These are phyloP conservation scores for Empis livida DNA, from an alignment of 2,888 invertebrate species.

Conservation along the genomic window DNA sequence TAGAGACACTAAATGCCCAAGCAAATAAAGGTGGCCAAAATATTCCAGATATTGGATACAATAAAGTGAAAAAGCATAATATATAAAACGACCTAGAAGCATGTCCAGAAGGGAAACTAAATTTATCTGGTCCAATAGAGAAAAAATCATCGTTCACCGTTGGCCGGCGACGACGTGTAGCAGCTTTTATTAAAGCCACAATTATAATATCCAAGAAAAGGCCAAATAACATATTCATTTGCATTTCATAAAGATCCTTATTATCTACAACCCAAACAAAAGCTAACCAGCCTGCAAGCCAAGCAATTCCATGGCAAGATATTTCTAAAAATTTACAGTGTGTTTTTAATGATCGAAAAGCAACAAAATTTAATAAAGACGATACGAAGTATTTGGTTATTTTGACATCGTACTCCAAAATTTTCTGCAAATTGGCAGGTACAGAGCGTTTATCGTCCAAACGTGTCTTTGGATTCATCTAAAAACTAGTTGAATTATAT, in stretches of 20 bases:
- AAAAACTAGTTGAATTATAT: too few species aligned
- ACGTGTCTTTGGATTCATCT: background rate
- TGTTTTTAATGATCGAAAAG: conserved; percentile 23
- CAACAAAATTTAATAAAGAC: conserved; percentile 22
- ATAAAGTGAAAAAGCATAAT: conserved; percentile 53
- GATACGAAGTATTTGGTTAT: conserved; percentile 24
- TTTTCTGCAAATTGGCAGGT: conserved; percentile 6
- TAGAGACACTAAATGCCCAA: conserved; percentile 61
- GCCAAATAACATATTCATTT: conserved; percentile 71
- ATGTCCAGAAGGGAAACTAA: conserved; percentile 89
- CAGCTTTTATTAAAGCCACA: conserved; percentile 65
- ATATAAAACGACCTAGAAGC: conserved; percentile 72
- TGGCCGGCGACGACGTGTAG: conserved; percentile 65
- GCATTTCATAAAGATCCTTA: conserved; percentile 57
- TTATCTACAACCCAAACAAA: conserved; percentile 65
- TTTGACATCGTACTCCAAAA: conserved; percentile 25
- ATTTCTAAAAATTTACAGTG: conserved; percentile 39
- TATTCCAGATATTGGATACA: conserved; percentile 48
- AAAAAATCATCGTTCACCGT: conserved; percentile 52
- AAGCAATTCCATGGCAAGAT: conserved; percentile 80
- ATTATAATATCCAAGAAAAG: conserved; percentile 67
- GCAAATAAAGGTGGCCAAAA: conserved; percentile 50
- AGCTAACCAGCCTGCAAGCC: conserved; percentile 65
- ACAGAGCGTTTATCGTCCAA: background rate
- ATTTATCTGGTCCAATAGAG: conserved; percentile 73